phyloP scores from a whole-genome alignment of 2,888 invertebrate genomes.

The Arenicola marina region DNA sequence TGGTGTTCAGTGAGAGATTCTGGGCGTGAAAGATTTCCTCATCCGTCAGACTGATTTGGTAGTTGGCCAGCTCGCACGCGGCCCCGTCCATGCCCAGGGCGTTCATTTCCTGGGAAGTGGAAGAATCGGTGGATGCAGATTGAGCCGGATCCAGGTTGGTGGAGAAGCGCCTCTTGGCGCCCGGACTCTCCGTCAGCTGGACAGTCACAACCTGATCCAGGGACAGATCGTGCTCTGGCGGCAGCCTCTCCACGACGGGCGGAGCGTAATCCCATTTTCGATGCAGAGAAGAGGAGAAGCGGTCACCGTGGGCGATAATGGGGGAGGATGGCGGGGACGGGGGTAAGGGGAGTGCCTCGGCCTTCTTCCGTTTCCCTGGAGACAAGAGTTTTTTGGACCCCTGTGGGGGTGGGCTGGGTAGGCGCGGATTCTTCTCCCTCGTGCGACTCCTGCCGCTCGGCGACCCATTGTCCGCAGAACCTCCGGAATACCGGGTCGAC shows the following conservation, averaged over 20 bases:
- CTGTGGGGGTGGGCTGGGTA: too few species aligned
- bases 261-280: not conserved
- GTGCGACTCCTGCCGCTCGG: too few species aligned
- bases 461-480: too few species aligned
- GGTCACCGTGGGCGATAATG: not conserved
- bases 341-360: not conserved
- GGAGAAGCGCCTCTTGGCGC: not conserved
- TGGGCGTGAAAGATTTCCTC: not conserved
- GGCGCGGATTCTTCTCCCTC: too few species aligned
- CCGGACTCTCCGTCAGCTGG: slow-evolving; percentile 2
- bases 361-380: slow-evolving; percentile 2
- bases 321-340: not conserved
- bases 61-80: not conserved
- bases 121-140: too few species aligned
- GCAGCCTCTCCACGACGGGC: not conserved
- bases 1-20: slow-evolving; percentile 6
- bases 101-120: not conserved
- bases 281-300: too few species aligned
- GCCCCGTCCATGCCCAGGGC: not conserved
- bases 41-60: not conserved
- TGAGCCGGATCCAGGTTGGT: too few species aligned
- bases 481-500: too few species aligned
- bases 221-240: not conserved
- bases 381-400: not conserved
- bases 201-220: not conserved